A percentile compares a stretch with the other conserved stretches of the same genome.
phyloP scores from a whole-genome alignment of 2,113 vertebrate genomes.

The Neotragus pygmaeus region DNA sequence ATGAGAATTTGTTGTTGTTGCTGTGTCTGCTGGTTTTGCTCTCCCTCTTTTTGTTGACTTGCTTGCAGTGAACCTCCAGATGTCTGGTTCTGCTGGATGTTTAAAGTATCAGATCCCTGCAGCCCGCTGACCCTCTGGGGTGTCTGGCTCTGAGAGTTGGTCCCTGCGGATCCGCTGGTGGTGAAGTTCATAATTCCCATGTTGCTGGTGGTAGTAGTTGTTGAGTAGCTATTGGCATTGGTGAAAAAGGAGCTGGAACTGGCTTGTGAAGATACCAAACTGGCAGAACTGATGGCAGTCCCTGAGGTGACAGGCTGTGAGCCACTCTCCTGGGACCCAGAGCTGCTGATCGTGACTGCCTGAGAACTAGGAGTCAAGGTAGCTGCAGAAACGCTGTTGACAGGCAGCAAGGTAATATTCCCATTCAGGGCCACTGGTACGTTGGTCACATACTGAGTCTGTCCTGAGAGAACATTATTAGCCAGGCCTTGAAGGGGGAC shows the following conservation, averaged over 20 bases:
- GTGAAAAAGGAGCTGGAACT: slow-evolving; percentile 81
- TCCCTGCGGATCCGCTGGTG: slow-evolving; percentile 75
- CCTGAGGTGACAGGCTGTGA: slow-evolving; percentile 80
- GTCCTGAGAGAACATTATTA: slow-evolving; percentile 90
- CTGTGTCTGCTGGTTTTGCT: slow-evolving; percentile 84
- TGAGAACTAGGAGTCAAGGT: slow-evolving; percentile 87
- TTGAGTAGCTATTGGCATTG: slow-evolving; percentile 83
- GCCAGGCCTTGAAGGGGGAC: slow-evolving; percentile 93
- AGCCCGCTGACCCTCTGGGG: slow-evolving; percentile 78
- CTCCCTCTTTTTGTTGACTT: slow-evolving; percentile 83
- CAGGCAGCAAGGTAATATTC: slow-evolving; percentile 94
- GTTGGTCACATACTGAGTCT: slow-evolving; percentile 93
- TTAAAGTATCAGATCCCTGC: slow-evolving; percentile 79
- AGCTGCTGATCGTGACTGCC: slow-evolving; percentile 82
- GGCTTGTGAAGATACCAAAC: slow-evolving; percentile 73
- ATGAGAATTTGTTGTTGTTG: slow-evolving; percentile 90
- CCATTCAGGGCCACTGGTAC: slow-evolving; percentile 94
- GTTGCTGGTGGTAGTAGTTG: slow-evolving; percentile 82
- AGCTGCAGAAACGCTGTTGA: slow-evolving; percentile 84
- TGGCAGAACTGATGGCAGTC: slow-evolving; percentile 75
- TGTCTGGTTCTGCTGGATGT: slow-evolving; percentile 77
- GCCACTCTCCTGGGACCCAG: slow-evolving; percentile 80
- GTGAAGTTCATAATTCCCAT: slow-evolving; percentile 83
- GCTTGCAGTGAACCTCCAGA: slow-evolving; percentile 76
- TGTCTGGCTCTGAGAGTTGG: slow-evolving; percentile 77